Percentiles rank a stretch among this genome's conserved stretches.
Conservation (phyloP, 2,113 vertebrate species). For the Nycticryphes semicollaris region DNA sequence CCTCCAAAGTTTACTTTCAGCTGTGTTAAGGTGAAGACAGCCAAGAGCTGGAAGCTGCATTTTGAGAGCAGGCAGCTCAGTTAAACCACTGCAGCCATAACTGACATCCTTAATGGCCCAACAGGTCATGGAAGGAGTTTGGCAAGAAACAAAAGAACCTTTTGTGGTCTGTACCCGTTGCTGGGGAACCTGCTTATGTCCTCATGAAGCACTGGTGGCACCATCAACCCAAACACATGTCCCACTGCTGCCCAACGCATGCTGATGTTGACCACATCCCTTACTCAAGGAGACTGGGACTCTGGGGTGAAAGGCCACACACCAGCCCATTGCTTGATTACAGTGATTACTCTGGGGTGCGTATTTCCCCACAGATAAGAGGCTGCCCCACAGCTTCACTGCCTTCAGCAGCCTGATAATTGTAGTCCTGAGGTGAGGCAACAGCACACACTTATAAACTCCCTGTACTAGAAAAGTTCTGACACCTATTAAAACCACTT, state of each 20-base stretch:
- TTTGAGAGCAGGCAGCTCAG: not conserved
- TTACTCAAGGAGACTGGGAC: fast-evolving
- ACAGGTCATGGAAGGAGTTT: not conserved
- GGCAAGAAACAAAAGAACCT: not conserved
- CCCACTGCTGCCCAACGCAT: not conserved
- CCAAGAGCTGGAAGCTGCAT: not conserved
- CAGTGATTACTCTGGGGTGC: not conserved
- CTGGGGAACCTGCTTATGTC: not conserved
- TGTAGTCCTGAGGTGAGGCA: fast-evolving
- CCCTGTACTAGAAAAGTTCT: not conserved
- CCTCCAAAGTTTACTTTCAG: not conserved
- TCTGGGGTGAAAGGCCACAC: not conserved
- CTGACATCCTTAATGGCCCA: not conserved
- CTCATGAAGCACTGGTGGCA: not conserved
- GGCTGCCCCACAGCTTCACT: not conserved
- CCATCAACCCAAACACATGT: fast-evolving
- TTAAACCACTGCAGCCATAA: fast-evolving
- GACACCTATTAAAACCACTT: not conserved
- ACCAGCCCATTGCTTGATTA: not conserved
- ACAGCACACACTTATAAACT: not conserved
- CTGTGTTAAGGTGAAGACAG: not conserved
- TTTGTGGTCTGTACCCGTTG: not conserved
- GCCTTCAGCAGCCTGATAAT: not conserved
- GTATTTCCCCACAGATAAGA: not conserved
- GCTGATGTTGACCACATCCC: not conserved